These are phyloP conservation scores for Ectobius pallidus DNA, from an alignment of 2,888 invertebrate genomes.

Conservation along the genomic window DNA sequence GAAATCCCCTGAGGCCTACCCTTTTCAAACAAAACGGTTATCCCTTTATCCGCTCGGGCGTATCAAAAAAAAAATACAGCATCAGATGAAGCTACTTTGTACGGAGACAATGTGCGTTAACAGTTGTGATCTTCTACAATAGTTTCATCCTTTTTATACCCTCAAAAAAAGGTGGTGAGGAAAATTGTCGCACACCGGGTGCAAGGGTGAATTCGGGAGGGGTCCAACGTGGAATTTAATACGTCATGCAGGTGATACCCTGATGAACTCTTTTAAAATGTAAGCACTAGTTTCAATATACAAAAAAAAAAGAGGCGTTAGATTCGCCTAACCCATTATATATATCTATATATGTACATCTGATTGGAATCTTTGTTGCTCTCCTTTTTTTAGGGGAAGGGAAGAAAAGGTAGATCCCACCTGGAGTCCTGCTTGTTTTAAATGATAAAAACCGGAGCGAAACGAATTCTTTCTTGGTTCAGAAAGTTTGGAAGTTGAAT, in stretches of 20 bases:
- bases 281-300: neutral
- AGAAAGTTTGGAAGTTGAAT: slow-evolving; percentile 6
- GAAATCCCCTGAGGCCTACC: too few species aligned
- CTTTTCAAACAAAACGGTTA: neutral
- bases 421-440: slow-evolving; percentile 12
- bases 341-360: too few species aligned
- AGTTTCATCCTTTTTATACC: neutral
- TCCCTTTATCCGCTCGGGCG: neutral
- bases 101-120: neutral
- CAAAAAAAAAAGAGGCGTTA: neutral
- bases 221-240: slow-evolving; percentile 18
- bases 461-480: slow-evolving; percentile 19
- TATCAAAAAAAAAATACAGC: neutral
- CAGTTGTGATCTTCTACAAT: neutral
- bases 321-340: slow-evolving; percentile 17
- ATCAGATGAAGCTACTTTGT: neutral
- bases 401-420: slow-evolving; percentile 5
- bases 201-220: slow-evolving; percentile 12
- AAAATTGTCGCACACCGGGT: slow-evolving; percentile 16
- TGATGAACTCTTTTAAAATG: too few species aligned
- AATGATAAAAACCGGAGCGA: slow-evolving; percentile 5
- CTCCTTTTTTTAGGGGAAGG: neutral
- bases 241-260: slow-evolving; percentile 18
- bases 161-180: neutral
- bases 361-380: slow-evolving; percentile 27